Base-by-base conservation (phyloP, 23 tunicate genomes). In the Halocynthia roretzi region DNA sequence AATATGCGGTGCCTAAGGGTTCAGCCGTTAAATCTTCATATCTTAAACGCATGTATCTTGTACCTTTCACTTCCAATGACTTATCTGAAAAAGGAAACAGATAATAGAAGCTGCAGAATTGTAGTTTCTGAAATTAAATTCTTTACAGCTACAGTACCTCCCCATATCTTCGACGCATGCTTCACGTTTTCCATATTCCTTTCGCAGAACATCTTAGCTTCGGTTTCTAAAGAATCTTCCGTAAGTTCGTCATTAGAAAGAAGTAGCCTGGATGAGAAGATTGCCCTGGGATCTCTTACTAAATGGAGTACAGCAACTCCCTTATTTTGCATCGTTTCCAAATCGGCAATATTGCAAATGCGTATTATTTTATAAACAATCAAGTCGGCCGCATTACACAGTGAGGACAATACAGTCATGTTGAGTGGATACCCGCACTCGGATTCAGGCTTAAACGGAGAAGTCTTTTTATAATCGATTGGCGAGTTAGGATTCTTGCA, bases 201-300 rank as follows among this genome's bases (percentile, higher is more conserved):
- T 22, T 40, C 10, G 44, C 76, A 71, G 11, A 71, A 10, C 48
- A 44, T 71, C 67, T 9, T 10, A 50, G 44, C 54, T 49, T 22
- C 76, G 12, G 5, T 44, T 10, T 71, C 56, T 9, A 71, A 50
- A 0, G 54, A 17, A 21, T 51, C n/a, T 9, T 50, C 44, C 67
- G 76, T 71, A 21, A 71, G 9, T 71, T 71, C 76, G 48, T 71
- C 76, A 49, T 50, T 49, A 2, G 31, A 52, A 8, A 71, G 67
- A 17, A 44, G 55, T 8, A 88, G 40, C 67, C 87, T 72, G 7
- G 95, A 88, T 6, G 84, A 21, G 0, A 88, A 8, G 12, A 83
- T 88, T 55, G 87, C 95, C 72, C 95, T 78, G 8, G 95, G 95
- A 51, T 88, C 95, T n/a, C 95, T 76, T n/a, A 88, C 55, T 8